Base-by-base conservation (phyloP, 2,797 vertebrate genomes). In the Euphonia xanthogaster region DNA sequence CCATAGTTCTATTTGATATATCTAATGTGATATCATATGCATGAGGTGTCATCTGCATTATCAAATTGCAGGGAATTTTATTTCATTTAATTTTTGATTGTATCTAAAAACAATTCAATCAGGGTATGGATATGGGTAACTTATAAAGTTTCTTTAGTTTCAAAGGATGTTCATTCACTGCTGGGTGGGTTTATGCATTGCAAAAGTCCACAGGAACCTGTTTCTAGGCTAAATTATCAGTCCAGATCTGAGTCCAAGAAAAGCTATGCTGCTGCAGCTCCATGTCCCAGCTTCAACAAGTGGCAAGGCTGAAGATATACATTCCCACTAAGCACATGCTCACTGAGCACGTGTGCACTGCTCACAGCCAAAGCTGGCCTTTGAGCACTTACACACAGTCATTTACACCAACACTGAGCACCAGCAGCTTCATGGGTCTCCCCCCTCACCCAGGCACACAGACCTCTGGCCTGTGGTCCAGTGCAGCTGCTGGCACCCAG, bases 301-400 rank as follows among this genome's bases (percentile, higher is more conserved):
- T 5, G 58, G 13, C 3, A 4, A 57, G 54, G 42, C 28, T 60
- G 62, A 47, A 39, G 19, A 2, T 27, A 0, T 3, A 7, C 12
- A 14, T 35, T 85, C 30, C 58, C 18, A 18, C 8, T 6, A 70
- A 31, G 6, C 21, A 40, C 4, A 2, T 1, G 8, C 39, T n/a
- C 35, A n/a, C 2, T 4, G 30, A 57, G 6, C 14, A 28, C 0
- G 20, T 17, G 40, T 12, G 6, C 33, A 6, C 17, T 13, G 14
- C 47, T 17, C 5, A 0, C 8, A 42, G 30, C 11, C 13, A 35
- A 4, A 30, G 7, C 19, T 79, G 45, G 20, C 9, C 60, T n/a
- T 1, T 24, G 65, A 22, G 19, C 25, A 14, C 48, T 22, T 33
- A 13, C 20, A 45, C 0, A 0, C 21, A 19, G 33, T 2, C 19